A percentile compares a stretch with the other conserved stretches of the same genome.
Conservation (phyloP, 2,113 vertebrate genomes). For the Elaphurus davidianus region DNA sequence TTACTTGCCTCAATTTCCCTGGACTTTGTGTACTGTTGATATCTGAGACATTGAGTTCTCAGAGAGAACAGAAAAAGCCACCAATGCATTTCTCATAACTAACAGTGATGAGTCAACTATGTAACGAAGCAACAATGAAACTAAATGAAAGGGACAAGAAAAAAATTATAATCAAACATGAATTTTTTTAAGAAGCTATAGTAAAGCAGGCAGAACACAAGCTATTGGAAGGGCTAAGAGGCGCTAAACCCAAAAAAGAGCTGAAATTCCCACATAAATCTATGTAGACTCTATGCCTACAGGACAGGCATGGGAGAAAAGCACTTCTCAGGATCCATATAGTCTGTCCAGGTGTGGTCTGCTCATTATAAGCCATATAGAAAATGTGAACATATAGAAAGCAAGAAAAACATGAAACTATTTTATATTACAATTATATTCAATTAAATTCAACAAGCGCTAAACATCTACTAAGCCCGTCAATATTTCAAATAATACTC, state of each 20-base stretch:
- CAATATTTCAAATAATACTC: not conserved
- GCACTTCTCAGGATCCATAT: not conserved
- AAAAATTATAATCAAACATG: conserved; percentile 70
- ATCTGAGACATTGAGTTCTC: not conserved
- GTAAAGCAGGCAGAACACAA: conserved; percentile 69
- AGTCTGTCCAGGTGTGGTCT: not conserved
- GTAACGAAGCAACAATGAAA: conserved; percentile 76
- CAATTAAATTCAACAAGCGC: conserved; percentile 50
- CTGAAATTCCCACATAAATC: conserved; percentile 52
- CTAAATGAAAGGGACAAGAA: conserved; percentile 75
- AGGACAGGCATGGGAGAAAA: not conserved
- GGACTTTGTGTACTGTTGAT: not conserved
- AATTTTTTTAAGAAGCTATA: conserved; percentile 72
- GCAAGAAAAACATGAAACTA: conserved; percentile 25
- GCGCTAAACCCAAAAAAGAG: conserved; percentile 57
- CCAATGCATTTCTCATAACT: conserved; percentile 70
- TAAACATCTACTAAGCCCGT: conserved; percentile 35
- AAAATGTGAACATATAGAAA: conserved; percentile 32
- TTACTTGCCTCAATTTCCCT: not conserved
- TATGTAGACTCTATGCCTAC: not conserved
- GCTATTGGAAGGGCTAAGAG: not conserved
- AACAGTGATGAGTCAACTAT: conserved; percentile 70
- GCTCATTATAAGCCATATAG: not conserved
- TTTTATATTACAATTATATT: conserved; percentile 57
- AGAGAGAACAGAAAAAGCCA: conserved; percentile 18